phyloP scores from a whole-genome alignment of 2,888 invertebrate genomes.

The Volucella zonaria region DNA sequence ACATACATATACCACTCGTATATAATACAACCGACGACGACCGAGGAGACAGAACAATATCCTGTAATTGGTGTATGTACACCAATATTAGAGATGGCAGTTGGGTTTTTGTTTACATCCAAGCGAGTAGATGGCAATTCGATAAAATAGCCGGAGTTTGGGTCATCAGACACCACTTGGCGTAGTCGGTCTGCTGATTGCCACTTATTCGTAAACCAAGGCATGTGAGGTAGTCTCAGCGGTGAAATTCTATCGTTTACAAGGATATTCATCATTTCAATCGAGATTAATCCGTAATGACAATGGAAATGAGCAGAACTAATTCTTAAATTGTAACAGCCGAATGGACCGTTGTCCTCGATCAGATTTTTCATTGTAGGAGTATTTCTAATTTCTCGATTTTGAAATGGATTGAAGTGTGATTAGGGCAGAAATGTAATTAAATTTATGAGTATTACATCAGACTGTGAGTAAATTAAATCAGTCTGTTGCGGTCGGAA shows the following conservation, averaged over 20 bases:
- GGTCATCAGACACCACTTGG: conserved; percentile 21
- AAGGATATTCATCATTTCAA: conserved; percentile 4
- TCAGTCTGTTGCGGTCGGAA: conserved; percentile 2
- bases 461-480: conserved; percentile 38
- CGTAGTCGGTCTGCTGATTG: background rate
- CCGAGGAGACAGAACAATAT: conserved; percentile 18
- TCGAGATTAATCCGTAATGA: conserved; percentile 18
- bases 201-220: background rate
- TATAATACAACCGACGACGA: background rate
- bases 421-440: conserved; percentile 12
- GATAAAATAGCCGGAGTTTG: conserved; percentile 8
- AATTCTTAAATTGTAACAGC: background rate
- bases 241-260: conserved; percentile 16
- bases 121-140: conserved; percentile 18
- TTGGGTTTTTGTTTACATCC: conserved; percentile 22
- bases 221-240: conserved; percentile 10
- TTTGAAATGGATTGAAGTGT: conserved; percentile 1
- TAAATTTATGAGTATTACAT: conserved; percentile 34
- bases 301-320: conserved; percentile 10
- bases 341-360: background rate
- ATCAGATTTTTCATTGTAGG: background rate
- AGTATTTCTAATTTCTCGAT: background rate
- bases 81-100: conserved; percentile 1
- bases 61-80: conserved; percentile 25
- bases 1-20: too few relatives aligned